These are phyloP conservation scores for Dicaeum eximium DNA, from an alignment of 2,113 vertebrate genomes.

Conservation along the genomic window DNA sequence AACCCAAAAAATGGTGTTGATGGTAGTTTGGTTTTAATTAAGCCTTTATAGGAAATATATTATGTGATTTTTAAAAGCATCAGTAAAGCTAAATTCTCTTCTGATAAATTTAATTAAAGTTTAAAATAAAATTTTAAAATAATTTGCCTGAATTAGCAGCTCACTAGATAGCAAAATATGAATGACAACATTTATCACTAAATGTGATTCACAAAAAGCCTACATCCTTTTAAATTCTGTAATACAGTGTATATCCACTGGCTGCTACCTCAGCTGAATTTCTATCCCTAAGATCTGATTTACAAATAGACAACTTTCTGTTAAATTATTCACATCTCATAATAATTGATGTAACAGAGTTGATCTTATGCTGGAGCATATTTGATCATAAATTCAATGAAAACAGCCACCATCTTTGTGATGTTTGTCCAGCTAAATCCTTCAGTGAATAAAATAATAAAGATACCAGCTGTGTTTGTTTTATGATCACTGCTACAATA, in stretches of 20 bases:
- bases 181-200: not conserved
- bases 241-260: not conserved
- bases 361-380: constrained; percentile 64
- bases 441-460: constrained; percentile 69
- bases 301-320: constrained; percentile 68
- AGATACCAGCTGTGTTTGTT: constrained; percentile 65
- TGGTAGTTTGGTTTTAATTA: not conserved
- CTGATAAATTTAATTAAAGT: not conserved
- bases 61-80: not conserved
- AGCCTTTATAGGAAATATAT: not conserved
- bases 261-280: constrained; percentile 43
- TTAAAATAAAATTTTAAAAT: not conserved
- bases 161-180: not conserved
- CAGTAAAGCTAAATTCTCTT: not conserved
- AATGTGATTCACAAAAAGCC: not conserved
- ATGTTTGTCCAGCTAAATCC: constrained; percentile 78
- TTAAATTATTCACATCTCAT: constrained; percentile 78
- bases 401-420: constrained; percentile 73
- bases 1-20: not conserved
- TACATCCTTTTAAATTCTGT: not conserved
- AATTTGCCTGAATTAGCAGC: not conserved
- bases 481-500: constrained; percentile 17
- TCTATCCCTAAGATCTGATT: constrained; percentile 54
- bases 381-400: constrained; percentile 80
- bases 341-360: constrained; percentile 72